Evolutionary conservation across 2,113 vertebrate species (phyloP), one percentile per base, ranked within the genome.

Genomic region (Ceyx margarethae): DNA sequence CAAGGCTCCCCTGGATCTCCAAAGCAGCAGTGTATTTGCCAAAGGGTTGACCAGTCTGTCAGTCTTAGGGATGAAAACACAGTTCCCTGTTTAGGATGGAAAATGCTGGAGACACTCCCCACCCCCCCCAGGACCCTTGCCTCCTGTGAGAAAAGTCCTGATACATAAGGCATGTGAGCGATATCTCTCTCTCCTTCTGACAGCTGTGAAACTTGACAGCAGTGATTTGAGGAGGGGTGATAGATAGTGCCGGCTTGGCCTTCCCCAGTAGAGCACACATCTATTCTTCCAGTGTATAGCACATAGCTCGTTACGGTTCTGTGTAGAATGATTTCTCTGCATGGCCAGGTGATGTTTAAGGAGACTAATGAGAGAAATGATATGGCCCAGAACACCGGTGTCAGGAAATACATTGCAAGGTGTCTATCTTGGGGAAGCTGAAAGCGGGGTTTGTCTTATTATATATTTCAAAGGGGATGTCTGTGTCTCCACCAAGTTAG

Each of bases 291-390:
- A 21, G 48, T 7, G 9, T 13, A 3, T 15, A 81, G 83, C 74
- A 3, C 81, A 1, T 8, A 29, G 60, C 91, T 94, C 15, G n/a
- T 85, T 81, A 33, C 8, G 14, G 73, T 89, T 86, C 69, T 10
- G 33, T 46, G 85, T 80, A 57, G 87, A 91, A 78, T 26, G 51
- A 76, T 87, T 77, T 62, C 89, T 90, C 82, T 61, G 85, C 87
- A 31, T 85, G 91, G 88, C 85, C 94, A 93, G 91, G 81, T 85
- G 91, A 94, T 91, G 89, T 28, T 94, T 92, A 83, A 90, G 93
- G 64, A 94, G 89, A 60, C 86, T 95, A 96, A 96, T 95, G 95
- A 96, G 92, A 90, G 92, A 43, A 90, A 78, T 94, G 94, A 93
- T 87, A 89, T 0, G 2, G 84, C 96, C 94, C 94, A 94, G 88